Base-by-base conservation (phyloP, 2,797 vertebrate genomes). In the Sebastiscus albofasciatus region DNA sequence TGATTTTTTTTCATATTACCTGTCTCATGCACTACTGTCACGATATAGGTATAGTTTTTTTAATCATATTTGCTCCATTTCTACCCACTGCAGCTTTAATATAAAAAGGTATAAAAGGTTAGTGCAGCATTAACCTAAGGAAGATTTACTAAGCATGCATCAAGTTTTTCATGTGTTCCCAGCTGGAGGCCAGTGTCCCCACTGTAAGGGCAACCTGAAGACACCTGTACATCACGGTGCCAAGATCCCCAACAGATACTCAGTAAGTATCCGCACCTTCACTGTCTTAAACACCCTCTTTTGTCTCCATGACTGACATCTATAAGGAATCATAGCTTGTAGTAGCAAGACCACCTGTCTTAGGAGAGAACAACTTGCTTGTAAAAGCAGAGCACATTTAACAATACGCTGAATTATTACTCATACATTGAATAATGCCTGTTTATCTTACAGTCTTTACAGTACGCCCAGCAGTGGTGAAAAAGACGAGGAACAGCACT, bases 381-480 rank as follows among this genome's bases (percentile, higher is more conserved):
- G 14, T 65, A 14, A 33, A 61, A n/a, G 20, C 18, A 64, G 13
- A 49, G 20, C 11, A 22, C 4, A 33, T 18, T 10, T 39, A 39
- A 39, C 12, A 39, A 39, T 39, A 39, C 12, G 36, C 36, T 39
- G 36, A 39, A 39, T 39, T 39, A 39, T 39, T 39, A 39, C 36
- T 39, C 11, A 39, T 39, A 39, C 36, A 39, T 39, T 39, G 36
- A 39, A n/a, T 52, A 49, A 56, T 16, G 6, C 5, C 16, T n/a
- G 22, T 75, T 61, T 76, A 1, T 85, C 16, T 83, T 56, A 1
- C 86, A 93, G 94, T 92, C 92, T 64, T 55, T 87, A 39, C 94
- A 94, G 89, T 94, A 94, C 77, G 77, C 26, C 2, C 94, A 94
- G 86, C 94, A 94, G 83, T 94, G 93, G 93, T 94, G 86, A 93